Evolutionary conservation across 1,140 invertebrate species (phyloP), one percentile per base, ranked within the genome.

Genomic region (Drosophila obscura): DNA sequence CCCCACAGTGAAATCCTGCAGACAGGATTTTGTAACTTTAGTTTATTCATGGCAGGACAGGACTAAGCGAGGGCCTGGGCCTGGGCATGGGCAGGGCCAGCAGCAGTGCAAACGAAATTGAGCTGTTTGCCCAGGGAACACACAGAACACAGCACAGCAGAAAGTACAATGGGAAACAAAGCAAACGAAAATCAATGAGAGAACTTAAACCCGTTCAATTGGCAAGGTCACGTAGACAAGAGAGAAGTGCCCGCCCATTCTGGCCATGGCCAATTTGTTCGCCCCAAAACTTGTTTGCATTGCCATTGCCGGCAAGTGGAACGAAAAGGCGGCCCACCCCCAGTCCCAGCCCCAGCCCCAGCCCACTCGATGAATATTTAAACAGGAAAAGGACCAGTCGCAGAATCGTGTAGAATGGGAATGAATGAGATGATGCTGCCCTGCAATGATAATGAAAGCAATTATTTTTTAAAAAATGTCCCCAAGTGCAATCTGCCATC

Each of bases 201-300:
- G 39, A 87, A 74, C 65, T 78, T 73, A 71, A 85, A 73, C 63
- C 68, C 59, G 52, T 67, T 74, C 65, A 66, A 81, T 81, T 81
- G 78, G 66, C 78, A 81, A 78, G 74, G 72, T 80, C 78, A 80
- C 78, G 79, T 82, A 63, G 45, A 59, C 51, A 4, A 11, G 63
- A 4, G 16, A 45, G 43, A 41, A 41, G 31, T 31, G 19, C 5
- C 51, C 52, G 58, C 44, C 58, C 49, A 46, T 77, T 77, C 65
- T 60, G 48, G 67, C 44, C 66, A 75, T 85, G 72, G 81, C 78
- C 81, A 85, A 85, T 85, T 85, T 85, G 78, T 82, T 64, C 82
- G 82, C 59, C 74, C 78, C 64, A 22, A 75, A 87, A 76, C 83
- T 79, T 82, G 85, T 87, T 87, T 87, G 82, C 82, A 82, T 80